Percentiles rank a stretch among this genome's conserved stretches.
Evolutionary conservation across 2,888 invertebrate species (phyloP).

Genomic region (Luperina nickerlii): DNA sequence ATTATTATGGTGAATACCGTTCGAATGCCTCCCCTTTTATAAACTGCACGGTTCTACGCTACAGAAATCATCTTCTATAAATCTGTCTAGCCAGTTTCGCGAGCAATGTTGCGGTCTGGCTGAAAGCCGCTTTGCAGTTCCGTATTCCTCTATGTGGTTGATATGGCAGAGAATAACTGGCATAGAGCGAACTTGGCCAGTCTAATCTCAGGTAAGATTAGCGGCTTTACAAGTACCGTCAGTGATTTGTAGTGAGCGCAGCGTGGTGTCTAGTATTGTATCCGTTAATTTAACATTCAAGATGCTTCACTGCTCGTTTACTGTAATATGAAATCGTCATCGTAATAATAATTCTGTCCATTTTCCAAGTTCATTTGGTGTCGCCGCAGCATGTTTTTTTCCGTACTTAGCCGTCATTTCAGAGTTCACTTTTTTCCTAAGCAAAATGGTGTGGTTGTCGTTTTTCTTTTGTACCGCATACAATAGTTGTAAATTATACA

Average conservation of each 20-base stretch:
- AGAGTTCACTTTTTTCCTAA: neutral
- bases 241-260: slow-evolving; percentile 12
- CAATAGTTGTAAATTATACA: too few relatives aligned
- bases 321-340: neutral
- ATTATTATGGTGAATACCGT: neutral
- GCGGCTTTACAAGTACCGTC: neutral
- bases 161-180: neutral
- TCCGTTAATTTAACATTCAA: neutral
- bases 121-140: neutral
- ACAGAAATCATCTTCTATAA: neutral
- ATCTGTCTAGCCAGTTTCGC: neutral
- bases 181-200: neutral
- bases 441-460: too few relatives aligned
- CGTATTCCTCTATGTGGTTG: neutral
- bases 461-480: too few relatives aligned
- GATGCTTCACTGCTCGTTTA: neutral
- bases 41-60: neutral
- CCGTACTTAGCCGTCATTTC: neutral
- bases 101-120: neutral
- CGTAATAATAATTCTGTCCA: neutral
- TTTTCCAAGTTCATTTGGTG: neutral
- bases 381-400: neutral
- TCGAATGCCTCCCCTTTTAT: neutral
- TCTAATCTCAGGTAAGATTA: neutral
- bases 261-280: neutral